These are phyloP conservation scores for Prunella fulvescens DNA, from an alignment of 2,113 vertebrate genomes.

Conservation along the genomic window DNA sequence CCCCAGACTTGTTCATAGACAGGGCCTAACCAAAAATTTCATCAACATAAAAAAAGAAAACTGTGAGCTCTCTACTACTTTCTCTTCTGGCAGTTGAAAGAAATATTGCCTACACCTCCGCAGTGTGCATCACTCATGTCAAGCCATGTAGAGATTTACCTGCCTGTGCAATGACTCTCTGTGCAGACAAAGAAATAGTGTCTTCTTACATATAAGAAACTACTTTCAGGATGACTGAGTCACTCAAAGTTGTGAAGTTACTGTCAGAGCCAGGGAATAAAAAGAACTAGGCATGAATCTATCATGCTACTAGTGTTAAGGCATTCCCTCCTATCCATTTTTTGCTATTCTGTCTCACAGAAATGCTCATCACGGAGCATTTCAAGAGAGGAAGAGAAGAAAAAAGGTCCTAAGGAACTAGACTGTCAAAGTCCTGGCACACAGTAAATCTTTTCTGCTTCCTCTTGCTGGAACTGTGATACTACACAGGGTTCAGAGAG, in stretches of 20 bases:
- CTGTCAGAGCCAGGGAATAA: not conserved
- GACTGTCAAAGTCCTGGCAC: not conserved
- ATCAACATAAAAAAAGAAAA: not conserved
- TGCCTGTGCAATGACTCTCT: not conserved
- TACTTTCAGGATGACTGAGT: not conserved
- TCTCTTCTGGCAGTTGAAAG: not conserved
- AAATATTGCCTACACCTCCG: not conserved
- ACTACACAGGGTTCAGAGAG: not conserved
- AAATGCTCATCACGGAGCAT: not conserved
- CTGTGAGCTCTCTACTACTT: not conserved
- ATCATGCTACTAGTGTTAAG: not conserved
- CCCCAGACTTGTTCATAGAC: not conserved
- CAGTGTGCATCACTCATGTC: not conserved
- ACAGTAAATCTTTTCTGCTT: not conserved
- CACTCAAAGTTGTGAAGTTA: not conserved
- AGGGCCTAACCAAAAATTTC: not conserved
- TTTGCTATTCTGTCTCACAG: not conserved
- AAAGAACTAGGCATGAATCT: not conserved
- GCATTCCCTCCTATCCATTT: not conserved
- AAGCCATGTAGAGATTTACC: not conserved
- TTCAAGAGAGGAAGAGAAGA: not conserved
- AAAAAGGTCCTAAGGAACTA: not conserved
- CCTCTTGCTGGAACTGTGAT: not conserved
- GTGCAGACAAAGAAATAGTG: not conserved
- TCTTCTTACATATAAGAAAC: not conserved